Conservation (phyloP, 35 echinoderm and acorn worm species). For the Apostichopus parvimensis region DNA sequence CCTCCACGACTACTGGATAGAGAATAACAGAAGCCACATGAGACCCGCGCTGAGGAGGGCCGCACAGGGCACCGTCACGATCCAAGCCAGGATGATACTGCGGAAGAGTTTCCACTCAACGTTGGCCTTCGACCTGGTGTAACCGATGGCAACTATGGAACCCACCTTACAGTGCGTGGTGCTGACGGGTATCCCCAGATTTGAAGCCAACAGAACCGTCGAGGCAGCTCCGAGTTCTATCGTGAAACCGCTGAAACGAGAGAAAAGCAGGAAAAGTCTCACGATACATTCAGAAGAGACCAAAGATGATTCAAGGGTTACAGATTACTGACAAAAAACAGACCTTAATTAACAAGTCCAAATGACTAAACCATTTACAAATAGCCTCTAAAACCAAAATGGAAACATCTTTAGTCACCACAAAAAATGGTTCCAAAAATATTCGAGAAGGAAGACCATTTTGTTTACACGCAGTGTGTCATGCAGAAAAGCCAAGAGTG, state of each 20-base stretch:
- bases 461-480: too few species aligned
- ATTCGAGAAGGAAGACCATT: too few species aligned
- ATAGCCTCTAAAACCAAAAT: too few species aligned
- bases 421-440: too few species aligned
- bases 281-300: too few species aligned
- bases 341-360: too few species aligned
- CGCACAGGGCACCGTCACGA: constrained; percentile 83
- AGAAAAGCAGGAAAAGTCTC: not conserved
- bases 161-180: constrained; percentile 98
- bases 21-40: constrained; percentile 53
- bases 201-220: constrained; percentile 89
- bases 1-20: not conserved
- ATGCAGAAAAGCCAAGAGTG: too few species aligned
- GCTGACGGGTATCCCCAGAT: constrained; percentile 92
- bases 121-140: constrained; percentile 61
- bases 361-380: too few species aligned
- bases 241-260: constrained; percentile 83
- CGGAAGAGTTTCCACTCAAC: constrained; percentile 91
- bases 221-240: constrained; percentile 93
- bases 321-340: too few species aligned
- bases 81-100: constrained; percentile 90
- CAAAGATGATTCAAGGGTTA: too few species aligned
- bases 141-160: constrained; percentile 82
- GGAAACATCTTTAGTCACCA: too few species aligned
- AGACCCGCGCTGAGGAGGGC: constrained; percentile 70